These are phyloP conservation scores for Kryptolebias marmoratus DNA, from an alignment of 2,113 vertebrate species.

Conservation along the genomic window DNA sequence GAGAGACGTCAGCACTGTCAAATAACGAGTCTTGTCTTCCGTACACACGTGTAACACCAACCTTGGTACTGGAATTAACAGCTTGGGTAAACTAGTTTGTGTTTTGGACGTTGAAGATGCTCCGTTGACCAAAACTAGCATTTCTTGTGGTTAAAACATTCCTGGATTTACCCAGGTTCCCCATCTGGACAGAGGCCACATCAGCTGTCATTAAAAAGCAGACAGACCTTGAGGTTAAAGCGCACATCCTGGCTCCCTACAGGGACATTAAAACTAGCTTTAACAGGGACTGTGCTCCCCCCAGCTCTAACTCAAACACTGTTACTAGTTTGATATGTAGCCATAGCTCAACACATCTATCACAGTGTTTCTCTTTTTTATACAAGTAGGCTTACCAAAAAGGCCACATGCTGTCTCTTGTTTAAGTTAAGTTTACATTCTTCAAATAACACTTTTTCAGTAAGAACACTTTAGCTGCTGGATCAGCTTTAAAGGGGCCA, in stretches of 20 bases:
- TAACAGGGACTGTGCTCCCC: background rate
- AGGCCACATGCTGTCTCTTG: background rate
- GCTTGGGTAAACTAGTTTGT: background rate
- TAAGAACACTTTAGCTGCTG: background rate
- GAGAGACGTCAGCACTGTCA: background rate
- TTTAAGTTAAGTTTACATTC: background rate
- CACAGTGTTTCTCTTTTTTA: background rate
- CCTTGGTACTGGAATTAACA: conserved; percentile 20
- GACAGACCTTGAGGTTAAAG: background rate
- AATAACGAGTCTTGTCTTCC: no score
- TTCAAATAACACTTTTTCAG: background rate
- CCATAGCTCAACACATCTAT: background rate
- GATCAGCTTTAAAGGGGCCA: background rate
- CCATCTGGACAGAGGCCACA: no score
- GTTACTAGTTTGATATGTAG: background rate
- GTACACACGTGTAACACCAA: conserved; percentile 17
- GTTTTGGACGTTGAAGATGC: background rate
- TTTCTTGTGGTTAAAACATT: background rate
- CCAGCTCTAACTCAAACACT: background rate
- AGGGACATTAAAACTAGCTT: background rate
- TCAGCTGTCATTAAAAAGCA: conserved; percentile 31
- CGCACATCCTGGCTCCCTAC: background rate
- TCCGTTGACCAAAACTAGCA: background rate
- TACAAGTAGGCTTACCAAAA: background rate
- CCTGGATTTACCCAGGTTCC: background rate